phyloP scores from a whole-genome alignment of 2,888 invertebrate genomes.

The Cantharis nigra region DNA sequence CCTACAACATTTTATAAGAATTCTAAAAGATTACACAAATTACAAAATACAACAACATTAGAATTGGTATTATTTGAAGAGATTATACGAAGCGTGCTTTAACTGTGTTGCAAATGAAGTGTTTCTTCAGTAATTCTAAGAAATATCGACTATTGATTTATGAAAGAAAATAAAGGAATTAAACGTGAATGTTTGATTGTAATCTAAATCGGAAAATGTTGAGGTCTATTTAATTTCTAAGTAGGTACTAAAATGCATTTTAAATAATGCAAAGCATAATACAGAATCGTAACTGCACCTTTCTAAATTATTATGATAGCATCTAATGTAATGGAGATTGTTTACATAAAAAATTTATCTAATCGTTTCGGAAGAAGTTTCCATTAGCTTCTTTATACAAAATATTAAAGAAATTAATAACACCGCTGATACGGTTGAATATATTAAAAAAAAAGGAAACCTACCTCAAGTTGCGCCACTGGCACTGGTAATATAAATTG shows the following conservation, averaged over 20 bases:
- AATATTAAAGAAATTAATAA: neutral
- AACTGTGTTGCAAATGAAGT: neutral
- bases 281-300: neutral
- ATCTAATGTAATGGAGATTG: neutral
- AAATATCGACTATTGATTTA: neutral
- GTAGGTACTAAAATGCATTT: neutral
- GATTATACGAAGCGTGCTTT: neutral
- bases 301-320: neutral
- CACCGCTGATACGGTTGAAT: neutral
- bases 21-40: neutral
- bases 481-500: neutral
- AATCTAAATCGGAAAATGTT: constrained; percentile 1
- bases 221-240: constrained; percentile 1
- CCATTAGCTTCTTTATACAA: neutral
- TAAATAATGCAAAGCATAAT: neutral
- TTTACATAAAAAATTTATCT: neutral
- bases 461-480: neutral
- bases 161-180: neutral
- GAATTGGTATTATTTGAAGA: neutral
- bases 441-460: neutral
- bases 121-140: neutral
- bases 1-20: too few species aligned
- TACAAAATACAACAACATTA: neutral
- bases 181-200: neutral
- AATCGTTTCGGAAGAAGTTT: neutral